Evolutionary conservation across 2,888 invertebrate genomes (phyloP), one percentile per base, ranked within the genome.

Genomic region (Drosophila antonietae): DNA sequence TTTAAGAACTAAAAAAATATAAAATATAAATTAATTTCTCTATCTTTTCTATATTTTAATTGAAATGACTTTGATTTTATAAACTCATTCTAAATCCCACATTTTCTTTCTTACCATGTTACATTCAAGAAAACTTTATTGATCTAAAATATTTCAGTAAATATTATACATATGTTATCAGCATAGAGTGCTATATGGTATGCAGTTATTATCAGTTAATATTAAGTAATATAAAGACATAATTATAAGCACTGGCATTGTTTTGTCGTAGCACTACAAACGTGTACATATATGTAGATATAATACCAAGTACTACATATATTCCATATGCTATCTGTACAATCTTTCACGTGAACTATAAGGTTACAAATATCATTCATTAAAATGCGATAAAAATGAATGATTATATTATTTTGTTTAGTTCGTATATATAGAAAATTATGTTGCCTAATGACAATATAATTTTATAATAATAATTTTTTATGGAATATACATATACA

Each of bases 351-450:
- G 51, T 51, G 43, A 28, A 41, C 55, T 51, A 5, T 7, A 31
- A 31, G n/a, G 12, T n/a, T 55, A 33, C 35, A 37, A 55, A 43
- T 3, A 53, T 14, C 23, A 57, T 64, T 68, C 44, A 44, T 10
- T 43, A 41, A 47, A 33, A 12, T 9, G 28, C 18, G 68, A 60
- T 68, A 74, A 57, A 64, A 43, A 57, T 73, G 33, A 73, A 57
- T 64, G 47, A 64, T 68, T 52, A 10, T 49, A 28, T n/a, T 41
- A 31, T 57, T 18, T 44, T 56, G 20, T 44, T 33, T 28, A n/a
- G 51, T 15, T 47, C 28, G 43, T 52, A 20, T 41, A 14, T 57
- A 35, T 47, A 14, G 37, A 8, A 44, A 44, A 52, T 35, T 41
- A 37, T 53, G 35, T 33, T 37, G 10, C 18, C 41, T 43, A 35